A percentile compares a stretch with the other conserved stretches of the same genome.
These are phyloP conservation scores for Anarrhichthys ocellatus DNA, from an alignment of 2,113 vertebrate species.

Conservation along the genomic window DNA sequence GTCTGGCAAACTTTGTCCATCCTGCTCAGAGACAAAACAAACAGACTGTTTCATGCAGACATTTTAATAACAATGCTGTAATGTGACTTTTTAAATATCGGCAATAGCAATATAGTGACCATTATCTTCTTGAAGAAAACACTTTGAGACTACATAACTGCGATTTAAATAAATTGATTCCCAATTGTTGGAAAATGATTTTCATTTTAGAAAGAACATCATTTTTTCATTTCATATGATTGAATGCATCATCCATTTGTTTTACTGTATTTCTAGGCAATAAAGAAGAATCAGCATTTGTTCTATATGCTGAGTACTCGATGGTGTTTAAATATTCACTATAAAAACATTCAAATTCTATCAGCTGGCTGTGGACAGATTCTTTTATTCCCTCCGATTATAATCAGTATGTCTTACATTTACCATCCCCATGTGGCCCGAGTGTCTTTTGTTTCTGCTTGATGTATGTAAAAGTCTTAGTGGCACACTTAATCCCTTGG, in stretches of 20 bases:
- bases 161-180: neutral
- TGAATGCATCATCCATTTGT: neutral
- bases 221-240: neutral
- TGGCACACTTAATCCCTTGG: slow-evolving; percentile 49
- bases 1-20: slow-evolving; percentile 96
- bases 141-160: neutral
- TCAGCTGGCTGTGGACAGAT: neutral
- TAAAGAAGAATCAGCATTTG: neutral
- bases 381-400: neutral
- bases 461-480: slow-evolving; percentile 45
- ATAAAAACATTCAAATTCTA: neutral
- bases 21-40: slow-evolving; percentile 76
- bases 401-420: slow-evolving; percentile 28
- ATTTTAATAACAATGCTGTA: no score
- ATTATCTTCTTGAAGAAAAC: neutral
- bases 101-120: neutral
- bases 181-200: neutral
- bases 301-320: neutral
- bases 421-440: slow-evolving; percentile 20
- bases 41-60: neutral
- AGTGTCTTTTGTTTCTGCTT: slow-evolving; percentile 55
- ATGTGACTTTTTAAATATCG: neutral
- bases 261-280: neutral
- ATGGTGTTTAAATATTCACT: neutral
- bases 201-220: neutral